Evolutionary conservation across 2,113 vertebrate genomes (phyloP).

Genomic region (Onychostruthus taczanowskii): DNA sequence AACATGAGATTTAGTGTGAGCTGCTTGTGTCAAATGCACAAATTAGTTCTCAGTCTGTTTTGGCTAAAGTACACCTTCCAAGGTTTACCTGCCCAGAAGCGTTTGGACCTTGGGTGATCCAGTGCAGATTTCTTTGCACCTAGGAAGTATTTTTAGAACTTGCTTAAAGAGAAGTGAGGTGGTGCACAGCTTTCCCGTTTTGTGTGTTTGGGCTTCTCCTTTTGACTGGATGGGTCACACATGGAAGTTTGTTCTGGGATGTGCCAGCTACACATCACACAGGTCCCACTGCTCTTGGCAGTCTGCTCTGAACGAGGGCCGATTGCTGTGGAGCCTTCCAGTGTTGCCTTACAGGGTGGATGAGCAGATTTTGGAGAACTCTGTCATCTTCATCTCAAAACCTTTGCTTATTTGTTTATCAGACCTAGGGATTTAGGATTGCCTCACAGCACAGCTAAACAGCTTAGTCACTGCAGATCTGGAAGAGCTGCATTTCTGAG

Average conservation of each 20-base stretch:
- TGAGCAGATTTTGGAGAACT: neutral
- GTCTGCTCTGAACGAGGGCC: fast-evolving
- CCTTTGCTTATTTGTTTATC: neutral
- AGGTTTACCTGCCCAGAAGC: fast-evolving
- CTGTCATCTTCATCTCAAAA: neutral
- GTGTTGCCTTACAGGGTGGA: neutral
- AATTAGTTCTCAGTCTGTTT: neutral
- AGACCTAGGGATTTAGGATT: neutral
- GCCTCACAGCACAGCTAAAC: constrained; percentile 11
- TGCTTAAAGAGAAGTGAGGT: neutral
- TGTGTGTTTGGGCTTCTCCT: neutral
- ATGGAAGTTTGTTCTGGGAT: neutral
- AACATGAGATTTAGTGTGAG: neutral
- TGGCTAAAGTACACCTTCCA: neutral
- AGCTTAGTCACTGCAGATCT: constrained; percentile 52
- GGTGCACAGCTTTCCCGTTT: neutral
- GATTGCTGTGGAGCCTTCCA: neutral
- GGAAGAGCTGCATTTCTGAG: constrained; percentile 38
- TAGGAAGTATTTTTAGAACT: neutral
- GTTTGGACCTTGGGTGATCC: neutral
- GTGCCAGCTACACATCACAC: fast-evolving
- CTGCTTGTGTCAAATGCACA: neutral
- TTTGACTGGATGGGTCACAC: neutral
- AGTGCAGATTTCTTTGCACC: neutral
- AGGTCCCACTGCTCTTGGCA: neutral